phyloP scores from a whole-genome alignment of 2,797 vertebrate genomes.

The Siniperca obscura region DNA sequence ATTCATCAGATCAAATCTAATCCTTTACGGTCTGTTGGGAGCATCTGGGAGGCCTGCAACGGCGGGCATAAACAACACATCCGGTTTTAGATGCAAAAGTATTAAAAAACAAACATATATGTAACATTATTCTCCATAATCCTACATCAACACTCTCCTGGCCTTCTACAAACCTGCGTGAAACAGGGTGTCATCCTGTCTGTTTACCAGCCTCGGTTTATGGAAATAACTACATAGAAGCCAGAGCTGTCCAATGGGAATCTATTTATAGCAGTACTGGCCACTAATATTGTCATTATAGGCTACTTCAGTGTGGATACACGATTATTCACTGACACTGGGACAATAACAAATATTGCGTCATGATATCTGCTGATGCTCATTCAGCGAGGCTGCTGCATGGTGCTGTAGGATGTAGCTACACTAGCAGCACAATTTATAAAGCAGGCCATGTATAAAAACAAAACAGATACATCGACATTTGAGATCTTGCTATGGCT shows the following conservation, averaged over 20 bases:
- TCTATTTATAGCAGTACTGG: slow-evolving; percentile 58
- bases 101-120: slow-evolving; percentile 4
- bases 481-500: slow-evolving; percentile 3
- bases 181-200: slow-evolving; percentile 39
- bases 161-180: slow-evolving; percentile 20
- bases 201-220: slow-evolving; percentile 15
- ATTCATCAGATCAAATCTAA: slow-evolving; percentile 62
- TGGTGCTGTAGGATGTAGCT: slow-evolving; percentile 24
- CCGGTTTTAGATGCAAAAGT: slow-evolving; percentile 7
- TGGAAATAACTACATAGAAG: neutral
- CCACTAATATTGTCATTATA: slow-evolving; percentile 17
- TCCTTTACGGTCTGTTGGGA: slow-evolving; percentile 36
- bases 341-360: slow-evolving; percentile 79
- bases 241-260: neutral
- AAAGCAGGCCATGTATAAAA: neutral
- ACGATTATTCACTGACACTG: slow-evolving; percentile 27
- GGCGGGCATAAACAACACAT: slow-evolving; percentile 45
- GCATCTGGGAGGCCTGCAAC: slow-evolving; percentile 46
- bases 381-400: slow-evolving; percentile 36
- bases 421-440: neutral
- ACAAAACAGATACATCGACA: slow-evolving; percentile 7
- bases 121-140: slow-evolving; percentile 24
- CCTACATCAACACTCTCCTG: slow-evolving; percentile 9
- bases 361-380: slow-evolving; percentile 68
- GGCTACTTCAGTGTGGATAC: slow-evolving; percentile 10